These are phyloP conservation scores for Leptodactylus fuscus DNA, from an alignment of 2,113 vertebrate genomes.

Conservation along the genomic window DNA sequence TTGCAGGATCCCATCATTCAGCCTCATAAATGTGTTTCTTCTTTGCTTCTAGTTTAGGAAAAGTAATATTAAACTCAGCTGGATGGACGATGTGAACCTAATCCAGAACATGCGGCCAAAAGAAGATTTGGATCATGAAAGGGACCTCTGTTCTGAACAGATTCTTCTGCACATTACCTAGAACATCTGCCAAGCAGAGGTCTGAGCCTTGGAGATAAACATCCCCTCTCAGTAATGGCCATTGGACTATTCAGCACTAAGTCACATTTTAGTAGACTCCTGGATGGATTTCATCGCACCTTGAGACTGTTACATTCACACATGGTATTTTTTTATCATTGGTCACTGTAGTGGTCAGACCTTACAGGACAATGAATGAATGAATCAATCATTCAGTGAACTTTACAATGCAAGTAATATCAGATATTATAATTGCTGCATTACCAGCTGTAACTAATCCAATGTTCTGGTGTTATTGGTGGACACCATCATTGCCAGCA, in stretches of 20 bases:
- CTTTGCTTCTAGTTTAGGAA: too few species aligned
- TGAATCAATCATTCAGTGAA: neutral
- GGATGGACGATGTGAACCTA: neutral
- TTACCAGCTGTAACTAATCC: too few species aligned
- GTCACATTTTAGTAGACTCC: neutral
- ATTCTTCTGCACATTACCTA: neutral
- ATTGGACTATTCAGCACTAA: neutral
- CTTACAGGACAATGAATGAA: too few species aligned
- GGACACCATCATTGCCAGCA: neutral
- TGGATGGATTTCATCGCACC: neutral
- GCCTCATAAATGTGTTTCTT: neutral
- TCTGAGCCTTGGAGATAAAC: neutral
- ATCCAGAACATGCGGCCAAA: neutral
- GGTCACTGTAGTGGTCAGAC: too few species aligned
- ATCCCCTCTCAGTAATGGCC: neutral
- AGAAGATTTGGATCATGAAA: neutral
- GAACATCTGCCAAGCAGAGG: neutral
- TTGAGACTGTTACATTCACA: too few species aligned
- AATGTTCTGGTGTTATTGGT: neutral
- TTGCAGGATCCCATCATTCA: too few species aligned
- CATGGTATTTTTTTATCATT: too few species aligned
- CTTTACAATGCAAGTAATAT: neutral
- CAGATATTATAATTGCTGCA: too few species aligned
- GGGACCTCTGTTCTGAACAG: neutral
- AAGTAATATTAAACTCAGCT: neutral